Evolutionary conservation across 2,113 vertebrate species (phyloP).

Genomic region (Festucalex cinctus): DNA sequence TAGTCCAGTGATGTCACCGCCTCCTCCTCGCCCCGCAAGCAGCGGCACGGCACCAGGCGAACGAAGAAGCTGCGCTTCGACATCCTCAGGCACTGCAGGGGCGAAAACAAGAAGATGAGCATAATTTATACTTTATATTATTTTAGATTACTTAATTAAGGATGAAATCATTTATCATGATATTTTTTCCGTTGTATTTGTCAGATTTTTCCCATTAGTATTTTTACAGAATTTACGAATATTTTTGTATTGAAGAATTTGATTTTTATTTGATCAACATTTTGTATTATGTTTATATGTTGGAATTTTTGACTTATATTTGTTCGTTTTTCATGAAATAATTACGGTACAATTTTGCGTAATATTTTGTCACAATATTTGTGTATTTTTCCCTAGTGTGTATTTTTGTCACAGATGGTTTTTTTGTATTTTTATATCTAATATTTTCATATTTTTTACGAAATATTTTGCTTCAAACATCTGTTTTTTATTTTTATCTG

Average conservation of each 20-base stretch:
- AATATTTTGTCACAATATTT: too few relatives aligned
- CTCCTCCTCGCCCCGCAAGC: slow-evolving; percentile 96
- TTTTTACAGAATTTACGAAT: neutral
- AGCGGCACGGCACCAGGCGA: slow-evolving; percentile 96
- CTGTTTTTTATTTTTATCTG: neutral
- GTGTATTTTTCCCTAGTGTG: too few relatives aligned
- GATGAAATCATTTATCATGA: neutral
- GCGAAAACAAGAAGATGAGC: slow-evolving; percentile 8
- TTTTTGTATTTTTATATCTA: too few relatives aligned
- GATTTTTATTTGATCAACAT: too few relatives aligned
- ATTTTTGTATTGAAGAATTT: too few relatives aligned
- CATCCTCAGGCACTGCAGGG: slow-evolving; percentile 87
- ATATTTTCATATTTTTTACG: neutral
- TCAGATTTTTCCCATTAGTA: neutral
- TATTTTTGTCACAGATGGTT: neutral
- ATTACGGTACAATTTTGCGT: too few relatives aligned
- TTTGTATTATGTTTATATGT: too few relatives aligned
- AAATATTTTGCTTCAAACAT: too few relatives aligned
- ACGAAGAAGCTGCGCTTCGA: slow-evolving; percentile 94
- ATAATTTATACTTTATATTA: neutral
- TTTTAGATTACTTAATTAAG: neutral
- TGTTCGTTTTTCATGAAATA: too few relatives aligned
- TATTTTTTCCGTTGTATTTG: neutral
- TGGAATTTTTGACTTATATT: too few relatives aligned
- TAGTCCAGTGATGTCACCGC: slow-evolving; percentile 93